Conservation (phyloP, 2,797 vertebrate genomes). For the Zalophus californianus region DNA sequence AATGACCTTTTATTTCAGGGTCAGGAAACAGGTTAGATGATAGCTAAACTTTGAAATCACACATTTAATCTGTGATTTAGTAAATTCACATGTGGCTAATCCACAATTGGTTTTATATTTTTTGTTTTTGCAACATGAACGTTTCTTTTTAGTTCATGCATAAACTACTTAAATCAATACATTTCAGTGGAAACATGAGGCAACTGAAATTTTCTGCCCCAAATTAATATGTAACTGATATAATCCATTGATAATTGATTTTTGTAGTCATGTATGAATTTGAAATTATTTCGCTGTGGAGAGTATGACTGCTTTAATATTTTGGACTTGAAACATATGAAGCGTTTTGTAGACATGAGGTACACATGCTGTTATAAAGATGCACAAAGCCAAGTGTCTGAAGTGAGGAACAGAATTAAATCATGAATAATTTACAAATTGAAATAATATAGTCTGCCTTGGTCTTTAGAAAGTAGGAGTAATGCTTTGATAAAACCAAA, state of each 20-base stretch:
- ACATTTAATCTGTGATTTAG: not conserved
- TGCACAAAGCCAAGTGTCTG: not conserved
- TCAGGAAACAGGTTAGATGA: constrained; percentile 8
- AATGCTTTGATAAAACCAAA: constrained; percentile 12
- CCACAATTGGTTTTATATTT: not conserved
- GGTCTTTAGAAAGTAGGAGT: constrained; percentile 21
- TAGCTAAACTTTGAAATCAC: constrained; percentile 8
- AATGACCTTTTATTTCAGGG: constrained; percentile 39
- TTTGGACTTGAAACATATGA: constrained; percentile 15
- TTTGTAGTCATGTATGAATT: not conserved
- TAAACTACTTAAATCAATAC: not conserved
- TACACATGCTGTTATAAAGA: not conserved
- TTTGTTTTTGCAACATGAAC: constrained; percentile 12
- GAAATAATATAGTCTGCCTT: not conserved
- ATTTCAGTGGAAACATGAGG: not conserved
- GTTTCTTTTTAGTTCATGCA: not conserved
- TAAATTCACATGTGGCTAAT: constrained; percentile 14
- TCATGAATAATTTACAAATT: not conserved
- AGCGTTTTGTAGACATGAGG: not conserved
- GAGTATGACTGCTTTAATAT: constrained; percentile 7
- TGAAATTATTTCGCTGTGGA: not conserved
- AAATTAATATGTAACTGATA: not conserved
- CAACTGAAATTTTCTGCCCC: not conserved
- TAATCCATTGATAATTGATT: not conserved
- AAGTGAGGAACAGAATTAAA: not conserved